Evolutionary conservation across 2,797 vertebrate species (phyloP).

Genomic region (Chrosomus eos): DNA sequence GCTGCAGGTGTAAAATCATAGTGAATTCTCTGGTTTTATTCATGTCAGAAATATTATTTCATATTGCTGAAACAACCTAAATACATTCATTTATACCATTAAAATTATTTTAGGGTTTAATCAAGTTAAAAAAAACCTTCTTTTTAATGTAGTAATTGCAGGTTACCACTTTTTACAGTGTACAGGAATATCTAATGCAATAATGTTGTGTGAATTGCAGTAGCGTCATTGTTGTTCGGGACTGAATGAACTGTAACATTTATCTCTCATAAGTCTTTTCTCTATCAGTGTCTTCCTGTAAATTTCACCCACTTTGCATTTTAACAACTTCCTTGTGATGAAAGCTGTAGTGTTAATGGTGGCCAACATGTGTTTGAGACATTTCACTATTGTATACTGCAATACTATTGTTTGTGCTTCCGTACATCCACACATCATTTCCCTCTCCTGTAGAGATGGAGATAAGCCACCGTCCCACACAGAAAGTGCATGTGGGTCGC

Average conservation of each 20-base stretch:
- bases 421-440: slow-evolving; percentile 9
- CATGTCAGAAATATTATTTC: background rate
- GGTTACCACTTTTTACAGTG: background rate
- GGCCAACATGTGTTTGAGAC: background rate
- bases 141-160: too few relatives aligned
- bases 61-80: background rate
- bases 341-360: background rate
- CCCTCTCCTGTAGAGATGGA: slow-evolving; percentile 8
- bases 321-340: background rate
- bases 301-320: background rate
- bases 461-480: slow-evolving; percentile 46
- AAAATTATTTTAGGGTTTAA: background rate
- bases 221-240: background rate
- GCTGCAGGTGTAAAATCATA: background rate
- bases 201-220: background rate
- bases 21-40: background rate
- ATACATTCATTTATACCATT: background rate
- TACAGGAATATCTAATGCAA: background rate
- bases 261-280: background rate
- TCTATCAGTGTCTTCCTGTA: slow-evolving; percentile 1
- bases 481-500: slow-evolving; percentile 60
- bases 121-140: rapidly evolving
- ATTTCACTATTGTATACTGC: background rate
- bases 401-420: slow-evolving; percentile 27
- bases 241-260: background rate